These are phyloP conservation scores for Nymphalis io DNA, from an alignment of 1,140 invertebrate genomes.

Conservation along the genomic window DNA sequence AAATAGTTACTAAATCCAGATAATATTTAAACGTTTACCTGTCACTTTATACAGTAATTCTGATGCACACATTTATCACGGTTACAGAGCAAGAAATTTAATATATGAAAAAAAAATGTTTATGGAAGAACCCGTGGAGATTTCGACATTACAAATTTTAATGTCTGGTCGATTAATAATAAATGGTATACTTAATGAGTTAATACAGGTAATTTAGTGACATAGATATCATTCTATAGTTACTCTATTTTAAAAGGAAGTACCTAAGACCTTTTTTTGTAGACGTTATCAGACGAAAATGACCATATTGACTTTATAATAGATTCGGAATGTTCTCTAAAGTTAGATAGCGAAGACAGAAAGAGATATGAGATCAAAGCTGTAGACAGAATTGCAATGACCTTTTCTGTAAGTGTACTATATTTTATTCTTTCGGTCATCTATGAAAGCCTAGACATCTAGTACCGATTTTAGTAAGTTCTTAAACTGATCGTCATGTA, in stretches of 20 bases:
- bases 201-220: constrained; percentile 51
- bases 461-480: too few species aligned
- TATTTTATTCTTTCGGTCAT: not conserved
- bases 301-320: constrained; percentile 56
- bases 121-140: constrained; percentile 46
- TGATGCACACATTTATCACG: too few species aligned
- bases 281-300: constrained; percentile 52
- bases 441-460: not conserved
- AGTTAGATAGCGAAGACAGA: constrained; percentile 56
- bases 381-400: constrained; percentile 43
- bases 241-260: too few species aligned
- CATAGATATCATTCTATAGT: not conserved
- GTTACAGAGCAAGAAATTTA: constrained; percentile 38
- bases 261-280: too few species aligned
- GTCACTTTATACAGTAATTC: too few species aligned
- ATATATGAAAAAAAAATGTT: constrained; percentile 43
- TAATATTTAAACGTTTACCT: too few species aligned
- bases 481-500: too few species aligned
- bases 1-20: too few species aligned
- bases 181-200: constrained; percentile 70
- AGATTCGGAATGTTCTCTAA: constrained; percentile 65
- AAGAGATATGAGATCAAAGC: constrained; percentile 39
- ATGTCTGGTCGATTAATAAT: constrained; percentile 70
- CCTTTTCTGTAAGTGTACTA: constrained; percentile 49
- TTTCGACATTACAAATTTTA: constrained; percentile 64